These are phyloP conservation scores for Pipra filicauda DNA, from an alignment of 2,113 vertebrate species.

Conservation along the genomic window DNA sequence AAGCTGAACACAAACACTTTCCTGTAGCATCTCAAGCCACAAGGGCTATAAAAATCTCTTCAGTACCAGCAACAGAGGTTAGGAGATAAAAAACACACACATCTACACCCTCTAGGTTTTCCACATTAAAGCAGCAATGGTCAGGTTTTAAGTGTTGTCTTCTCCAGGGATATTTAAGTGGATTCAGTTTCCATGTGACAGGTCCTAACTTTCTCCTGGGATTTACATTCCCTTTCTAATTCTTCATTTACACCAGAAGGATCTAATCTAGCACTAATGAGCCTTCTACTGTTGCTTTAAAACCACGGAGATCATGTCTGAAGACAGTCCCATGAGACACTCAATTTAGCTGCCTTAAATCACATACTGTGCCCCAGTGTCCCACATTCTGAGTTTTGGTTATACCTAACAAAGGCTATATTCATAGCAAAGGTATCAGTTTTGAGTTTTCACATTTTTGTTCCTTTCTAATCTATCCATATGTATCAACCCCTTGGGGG, in stretches of 20 bases:
- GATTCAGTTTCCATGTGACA: neutral
- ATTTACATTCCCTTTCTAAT: neutral
- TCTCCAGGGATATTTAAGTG: neutral
- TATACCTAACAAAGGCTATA: neutral
- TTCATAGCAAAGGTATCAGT: neutral
- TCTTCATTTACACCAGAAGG: neutral
- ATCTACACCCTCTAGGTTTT: neutral
- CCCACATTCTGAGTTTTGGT: neutral
- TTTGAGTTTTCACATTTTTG: neutral
- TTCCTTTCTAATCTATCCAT: neutral
- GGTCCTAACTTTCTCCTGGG: constrained; percentile 5
- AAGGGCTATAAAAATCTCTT: constrained; percentile 27
- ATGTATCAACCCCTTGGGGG: neutral
- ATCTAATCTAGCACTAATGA: neutral
- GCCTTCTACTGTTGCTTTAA: neutral
- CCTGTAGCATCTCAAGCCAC: neutral
- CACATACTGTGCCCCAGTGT: neutral
- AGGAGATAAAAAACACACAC: constrained; percentile 15
- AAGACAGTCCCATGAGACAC: neutral
- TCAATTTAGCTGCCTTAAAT: neutral
- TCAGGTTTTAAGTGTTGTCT: neutral
- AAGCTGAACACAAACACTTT: constrained; percentile 4
- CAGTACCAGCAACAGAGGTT: neutral
- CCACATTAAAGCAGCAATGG: neutral
- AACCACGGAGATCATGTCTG: neutral